Evolutionary conservation across 2,797 vertebrate genomes (phyloP).

Genomic region (Natrix natrix): DNA sequence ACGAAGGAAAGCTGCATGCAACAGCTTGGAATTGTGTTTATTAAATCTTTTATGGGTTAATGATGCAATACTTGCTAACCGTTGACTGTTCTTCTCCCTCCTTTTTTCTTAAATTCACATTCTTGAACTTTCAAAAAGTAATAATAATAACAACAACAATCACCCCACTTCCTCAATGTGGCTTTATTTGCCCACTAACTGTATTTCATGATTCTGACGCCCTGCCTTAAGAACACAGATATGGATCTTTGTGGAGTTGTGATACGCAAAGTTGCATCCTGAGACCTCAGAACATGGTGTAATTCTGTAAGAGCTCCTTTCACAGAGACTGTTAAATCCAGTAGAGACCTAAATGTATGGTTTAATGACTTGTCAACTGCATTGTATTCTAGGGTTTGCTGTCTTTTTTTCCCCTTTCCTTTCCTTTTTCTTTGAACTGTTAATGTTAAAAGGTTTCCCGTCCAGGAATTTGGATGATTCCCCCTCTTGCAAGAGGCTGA

Average conservation of each 20-base stretch:
- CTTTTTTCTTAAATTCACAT: slow-evolving; percentile 25
- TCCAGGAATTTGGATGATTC: slow-evolving; percentile 46
- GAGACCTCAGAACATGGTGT: slow-evolving; percentile 61
- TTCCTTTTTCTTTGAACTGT: slow-evolving; percentile 52
- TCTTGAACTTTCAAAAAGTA: background rate
- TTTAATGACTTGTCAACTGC: slow-evolving; percentile 64
- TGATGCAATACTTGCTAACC: slow-evolving; percentile 80
- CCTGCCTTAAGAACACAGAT: slow-evolving; percentile 28
- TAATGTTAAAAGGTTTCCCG: slow-evolving; percentile 59
- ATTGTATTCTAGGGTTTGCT: slow-evolving; percentile 70
- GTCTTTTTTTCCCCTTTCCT: slow-evolving; percentile 51
- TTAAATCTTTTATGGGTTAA: slow-evolving; percentile 74
- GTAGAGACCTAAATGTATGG: slow-evolving; percentile 68
- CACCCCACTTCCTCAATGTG: slow-evolving; percentile 10
- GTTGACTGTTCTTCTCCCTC: slow-evolving; percentile 59
- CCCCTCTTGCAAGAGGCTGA: slow-evolving; percentile 59
- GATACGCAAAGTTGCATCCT: slow-evolving; percentile 74
- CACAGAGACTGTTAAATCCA: slow-evolving; percentile 67
- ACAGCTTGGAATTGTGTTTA: slow-evolving; percentile 78
- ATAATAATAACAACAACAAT: background rate
- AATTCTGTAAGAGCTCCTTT: slow-evolving; percentile 69
- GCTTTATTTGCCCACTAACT: background rate
- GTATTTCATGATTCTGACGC: slow-evolving; percentile 4
- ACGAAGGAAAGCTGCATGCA: slow-evolving; percentile 77
- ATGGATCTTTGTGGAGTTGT: background rate